A percentile compares a stretch with the other conserved stretches of the same genome.
phyloP scores from a whole-genome alignment of 2,888 invertebrate species.

The Pristionchus fissidentatus region DNA sequence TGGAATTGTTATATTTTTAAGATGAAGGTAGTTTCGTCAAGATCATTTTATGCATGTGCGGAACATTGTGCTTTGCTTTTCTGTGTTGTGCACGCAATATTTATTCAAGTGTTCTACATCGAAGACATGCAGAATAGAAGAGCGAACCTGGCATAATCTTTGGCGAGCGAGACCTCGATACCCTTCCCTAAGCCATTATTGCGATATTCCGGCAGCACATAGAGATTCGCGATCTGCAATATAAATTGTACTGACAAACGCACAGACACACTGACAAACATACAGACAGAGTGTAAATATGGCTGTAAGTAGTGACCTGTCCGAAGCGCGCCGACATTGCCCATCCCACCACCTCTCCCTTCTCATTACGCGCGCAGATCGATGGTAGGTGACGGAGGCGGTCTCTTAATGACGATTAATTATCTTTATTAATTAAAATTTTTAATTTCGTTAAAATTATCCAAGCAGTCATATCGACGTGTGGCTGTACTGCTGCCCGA shows the following conservation, averaged over 20 bases:
- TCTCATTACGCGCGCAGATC: neutral
- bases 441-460: no score
- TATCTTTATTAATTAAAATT: neutral
- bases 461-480: no score
- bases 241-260: neutral
- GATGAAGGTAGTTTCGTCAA: no score
- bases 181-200: neutral
- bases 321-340: conserved; percentile 8
- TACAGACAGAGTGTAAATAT: neutral
- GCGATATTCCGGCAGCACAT: neutral
- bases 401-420: neutral
- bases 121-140: neutral
- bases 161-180: neutral
- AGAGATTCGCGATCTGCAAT: neutral
- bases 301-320: no score
- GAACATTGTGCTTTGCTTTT: no score
- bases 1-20: neutral
- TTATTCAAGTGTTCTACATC: neutral
- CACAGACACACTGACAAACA: neutral
- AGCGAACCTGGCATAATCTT: neutral
- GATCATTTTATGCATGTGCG: no score
- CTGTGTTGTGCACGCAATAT: no score
- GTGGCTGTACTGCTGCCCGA: no score
- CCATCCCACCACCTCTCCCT: conserved; percentile 7
- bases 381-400: conserved; percentile 2